Evolutionary conservation across 2,113 vertebrate species (phyloP).

Genomic region (Brachyhypopomus gauderio): DNA sequence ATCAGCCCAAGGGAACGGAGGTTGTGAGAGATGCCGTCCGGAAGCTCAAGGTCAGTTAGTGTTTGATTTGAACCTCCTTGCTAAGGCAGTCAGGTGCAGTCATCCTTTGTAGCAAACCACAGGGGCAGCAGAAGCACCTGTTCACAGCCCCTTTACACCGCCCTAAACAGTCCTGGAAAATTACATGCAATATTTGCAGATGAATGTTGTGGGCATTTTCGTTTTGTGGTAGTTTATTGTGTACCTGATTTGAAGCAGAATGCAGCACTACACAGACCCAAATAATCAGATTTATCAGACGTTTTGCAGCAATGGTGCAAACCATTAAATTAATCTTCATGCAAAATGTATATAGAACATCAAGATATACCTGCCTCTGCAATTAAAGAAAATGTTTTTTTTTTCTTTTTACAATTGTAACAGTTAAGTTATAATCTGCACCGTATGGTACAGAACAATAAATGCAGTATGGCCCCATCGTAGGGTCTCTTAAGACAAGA

Average conservation of each 20-base stretch:
- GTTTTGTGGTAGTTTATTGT: background rate
- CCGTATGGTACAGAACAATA: too few relatives aligned
- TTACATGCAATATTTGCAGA: background rate
- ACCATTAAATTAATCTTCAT: too few relatives aligned
- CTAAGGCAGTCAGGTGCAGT: background rate
- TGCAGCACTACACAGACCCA: background rate
- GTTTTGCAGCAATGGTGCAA: too few relatives aligned
- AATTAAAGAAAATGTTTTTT: too few relatives aligned
- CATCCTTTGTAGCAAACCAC: background rate
- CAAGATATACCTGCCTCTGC: too few relatives aligned
- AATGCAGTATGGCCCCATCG: too few relatives aligned
- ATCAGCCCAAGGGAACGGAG: conserved; percentile 96
- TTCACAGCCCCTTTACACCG: background rate
- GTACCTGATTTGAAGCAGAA: background rate
- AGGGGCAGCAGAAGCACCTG: background rate
- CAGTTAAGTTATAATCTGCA: too few relatives aligned
- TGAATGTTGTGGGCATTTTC: background rate
- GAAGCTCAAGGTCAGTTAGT: conserved; percentile 88
- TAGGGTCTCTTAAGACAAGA: too few relatives aligned
- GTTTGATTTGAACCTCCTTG: background rate
- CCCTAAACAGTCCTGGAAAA: background rate
- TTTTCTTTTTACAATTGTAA: too few relatives aligned
- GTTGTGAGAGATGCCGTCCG: conserved; percentile 95
- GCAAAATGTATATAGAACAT: too few relatives aligned
- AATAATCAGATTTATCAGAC: too few relatives aligned